These are phyloP conservation scores for Tragopan temminckii DNA, from an alignment of 2,797 vertebrate species.

Conservation along the genomic window DNA sequence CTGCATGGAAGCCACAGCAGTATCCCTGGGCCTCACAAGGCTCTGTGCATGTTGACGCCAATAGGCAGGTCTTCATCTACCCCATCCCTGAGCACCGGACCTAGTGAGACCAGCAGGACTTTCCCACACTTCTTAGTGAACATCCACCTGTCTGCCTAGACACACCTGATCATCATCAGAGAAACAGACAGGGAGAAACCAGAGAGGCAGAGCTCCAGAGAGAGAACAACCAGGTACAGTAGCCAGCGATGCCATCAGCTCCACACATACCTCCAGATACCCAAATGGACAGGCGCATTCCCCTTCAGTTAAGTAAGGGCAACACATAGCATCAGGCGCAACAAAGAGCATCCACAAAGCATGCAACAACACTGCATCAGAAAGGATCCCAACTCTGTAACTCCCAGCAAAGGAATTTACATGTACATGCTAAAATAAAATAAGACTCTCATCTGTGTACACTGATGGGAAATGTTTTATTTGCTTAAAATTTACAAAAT, in stretches of 20 bases:
- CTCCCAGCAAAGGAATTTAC: not conserved
- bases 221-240: not conserved
- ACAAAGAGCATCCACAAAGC: not conserved
- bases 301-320: not conserved
- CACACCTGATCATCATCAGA: not conserved
- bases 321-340: not conserved
- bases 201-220: not conserved
- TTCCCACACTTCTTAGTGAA: not conserved
- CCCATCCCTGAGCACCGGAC: not conserved
- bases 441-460: not conserved
- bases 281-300: fast-evolving
- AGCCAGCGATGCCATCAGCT: not conserved
- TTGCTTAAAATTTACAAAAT: not conserved
- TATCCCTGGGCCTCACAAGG: not conserved
- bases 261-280: not conserved
- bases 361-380: not conserved
- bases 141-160: not conserved
- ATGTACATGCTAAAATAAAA: not conserved
- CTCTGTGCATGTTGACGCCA: not conserved
- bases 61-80: not conserved
- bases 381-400: not conserved
- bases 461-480: not conserved
- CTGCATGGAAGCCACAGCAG: not conserved
- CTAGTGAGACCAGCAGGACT: not conserved
- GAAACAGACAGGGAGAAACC: not conserved